A percentile compares a stretch with the other conserved stretches of the same genome.
These are phyloP conservation scores for Nasonia oneida DNA, from an alignment of 2,888 invertebrate species.

Conservation along the genomic window DNA sequence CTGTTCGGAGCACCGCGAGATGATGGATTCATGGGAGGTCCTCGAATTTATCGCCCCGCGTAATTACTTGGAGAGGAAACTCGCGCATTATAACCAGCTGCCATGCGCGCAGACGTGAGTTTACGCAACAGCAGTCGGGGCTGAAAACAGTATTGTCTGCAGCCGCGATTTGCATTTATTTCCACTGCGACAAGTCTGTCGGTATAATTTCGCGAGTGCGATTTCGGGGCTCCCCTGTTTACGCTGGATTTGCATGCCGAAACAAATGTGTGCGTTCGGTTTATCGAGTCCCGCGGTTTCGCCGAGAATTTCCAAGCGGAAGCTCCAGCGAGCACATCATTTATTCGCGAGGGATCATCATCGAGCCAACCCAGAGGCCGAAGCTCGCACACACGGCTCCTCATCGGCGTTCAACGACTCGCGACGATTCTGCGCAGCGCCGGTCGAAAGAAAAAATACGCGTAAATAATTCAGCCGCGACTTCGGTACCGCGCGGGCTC, in stretches of 20 bases:
- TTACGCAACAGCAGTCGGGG: too few relatives aligned
- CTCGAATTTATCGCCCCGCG: slow-evolving; percentile 45
- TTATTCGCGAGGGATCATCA: too few relatives aligned
- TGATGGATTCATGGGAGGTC: slow-evolving; percentile 51
- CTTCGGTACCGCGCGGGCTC: not conserved
- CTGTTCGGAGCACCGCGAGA: not conserved
- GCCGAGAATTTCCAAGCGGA: slow-evolving; percentile 2
- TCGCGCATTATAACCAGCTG: not conserved
- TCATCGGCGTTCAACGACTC: not conserved
- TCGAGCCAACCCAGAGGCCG: too few relatives aligned
- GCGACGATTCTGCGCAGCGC: not conserved
- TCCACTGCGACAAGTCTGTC: slow-evolving; percentile 16
- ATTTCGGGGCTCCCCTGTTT: slow-evolving; percentile 15
- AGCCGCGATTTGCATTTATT: slow-evolving; percentile 48
- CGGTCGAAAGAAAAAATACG: not conserved
- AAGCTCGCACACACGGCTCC: not conserved
- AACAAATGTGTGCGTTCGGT: slow-evolving; percentile 44
- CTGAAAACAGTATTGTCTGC: not conserved
- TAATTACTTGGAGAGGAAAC: not conserved
- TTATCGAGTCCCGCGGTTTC: slow-evolving; percentile 14
- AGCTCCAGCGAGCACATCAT: not conserved
- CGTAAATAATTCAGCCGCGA: slow-evolving; percentile 47
- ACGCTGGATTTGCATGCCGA: slow-evolving; percentile 45
- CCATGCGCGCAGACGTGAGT: not conserved
- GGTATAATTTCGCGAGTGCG: slow-evolving; percentile 19